Evolutionary conservation across 2,888 invertebrate genomes (phyloP), one percentile per base, ranked within the genome.

Genomic region (Priocnemis perturbator): DNA sequence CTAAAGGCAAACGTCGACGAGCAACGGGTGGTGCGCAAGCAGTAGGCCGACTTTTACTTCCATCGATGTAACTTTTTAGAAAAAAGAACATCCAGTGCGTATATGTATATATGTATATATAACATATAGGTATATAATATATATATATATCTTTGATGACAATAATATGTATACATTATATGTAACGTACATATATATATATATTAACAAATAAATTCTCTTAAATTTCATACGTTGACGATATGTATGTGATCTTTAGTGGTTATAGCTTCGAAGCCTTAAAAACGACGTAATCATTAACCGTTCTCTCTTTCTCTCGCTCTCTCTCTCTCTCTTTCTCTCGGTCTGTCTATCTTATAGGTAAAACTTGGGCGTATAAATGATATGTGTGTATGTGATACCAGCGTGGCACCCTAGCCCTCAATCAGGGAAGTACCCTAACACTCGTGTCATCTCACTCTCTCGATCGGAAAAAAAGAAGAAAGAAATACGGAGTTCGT

Each of bases 231-330:
- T 81, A 78, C 77, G 76, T 74, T 79, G 64, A 77, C 79, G 85
- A 86, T 86, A 86, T 86, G 83, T 85, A 80, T 85, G 81, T 73
- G 83, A 85, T 85, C 57, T 81, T 85, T 80, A 74, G 76, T 78
- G 78, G 78, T 82, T 82, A 82, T 77, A 75, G 76, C 60, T 64
- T 73, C 67, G 76, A 82, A 82, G 78, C 77, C 74, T 81, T 78
- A 75, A 50, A 60, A 64, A 62, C 63, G 65, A 68, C 64, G 67
- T 74, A 79, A 75, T 55, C 65, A 48, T 50, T 50, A 50, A 50
- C 19, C 50, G 19, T 5, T 17, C 19, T 66, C 56, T 61, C 52
- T 3, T 11, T 37, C 67, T 53, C n/a, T n/a, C n/a, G n/a, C n/a
- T n/a, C n/a, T n/a, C n/a, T n/a, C n/a, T n/a, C n/a, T n/a, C n/a